These are phyloP conservation scores for Dysmachus trigonus DNA, from an alignment of 2,888 invertebrate genomes.

Conservation along the genomic window DNA sequence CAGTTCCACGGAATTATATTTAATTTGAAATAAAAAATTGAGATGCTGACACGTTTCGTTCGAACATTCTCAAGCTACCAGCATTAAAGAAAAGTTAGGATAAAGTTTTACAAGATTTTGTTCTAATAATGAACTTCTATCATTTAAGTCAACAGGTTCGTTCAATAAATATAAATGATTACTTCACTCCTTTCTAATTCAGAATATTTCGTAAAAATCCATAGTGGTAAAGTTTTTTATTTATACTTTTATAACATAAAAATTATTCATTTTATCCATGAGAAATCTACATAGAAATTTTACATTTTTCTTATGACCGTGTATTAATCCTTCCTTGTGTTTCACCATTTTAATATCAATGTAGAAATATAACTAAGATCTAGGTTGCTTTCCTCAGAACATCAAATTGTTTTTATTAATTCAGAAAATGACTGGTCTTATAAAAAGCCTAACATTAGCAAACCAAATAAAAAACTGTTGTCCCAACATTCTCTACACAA, in stretches of 20 bases:
- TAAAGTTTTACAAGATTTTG: too few relatives aligned
- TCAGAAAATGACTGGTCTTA: constrained; percentile 46
- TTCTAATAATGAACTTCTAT: too few relatives aligned
- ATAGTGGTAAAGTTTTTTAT: too few relatives aligned
- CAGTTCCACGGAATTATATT: too few relatives aligned
- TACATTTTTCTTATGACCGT: not conserved
- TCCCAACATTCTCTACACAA: not conserved
- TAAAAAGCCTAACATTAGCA: constrained; percentile 46
- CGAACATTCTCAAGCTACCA: too few relatives aligned
- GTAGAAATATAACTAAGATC: not conserved
- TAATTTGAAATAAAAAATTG: too few relatives aligned
- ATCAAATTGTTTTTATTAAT: not conserved
- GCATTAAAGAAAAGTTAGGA: too few relatives aligned
- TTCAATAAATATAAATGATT: too few relatives aligned
- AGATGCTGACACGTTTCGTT: too few relatives aligned
- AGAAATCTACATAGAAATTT: not conserved
- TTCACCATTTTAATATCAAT: not conserved
- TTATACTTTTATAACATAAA: not conserved
- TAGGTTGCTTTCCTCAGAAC: not conserved
- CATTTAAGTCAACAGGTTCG: too few relatives aligned
- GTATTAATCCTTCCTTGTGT: not conserved
- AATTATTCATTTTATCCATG: not conserved
- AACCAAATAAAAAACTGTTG: constrained; percentile 40
- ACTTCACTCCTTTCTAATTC: too few relatives aligned
- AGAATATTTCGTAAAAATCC: too few relatives aligned